These are phyloP conservation scores for Etheostoma nigrum DNA, from an alignment of 2,797 vertebrate species.

Conservation along the genomic window DNA sequence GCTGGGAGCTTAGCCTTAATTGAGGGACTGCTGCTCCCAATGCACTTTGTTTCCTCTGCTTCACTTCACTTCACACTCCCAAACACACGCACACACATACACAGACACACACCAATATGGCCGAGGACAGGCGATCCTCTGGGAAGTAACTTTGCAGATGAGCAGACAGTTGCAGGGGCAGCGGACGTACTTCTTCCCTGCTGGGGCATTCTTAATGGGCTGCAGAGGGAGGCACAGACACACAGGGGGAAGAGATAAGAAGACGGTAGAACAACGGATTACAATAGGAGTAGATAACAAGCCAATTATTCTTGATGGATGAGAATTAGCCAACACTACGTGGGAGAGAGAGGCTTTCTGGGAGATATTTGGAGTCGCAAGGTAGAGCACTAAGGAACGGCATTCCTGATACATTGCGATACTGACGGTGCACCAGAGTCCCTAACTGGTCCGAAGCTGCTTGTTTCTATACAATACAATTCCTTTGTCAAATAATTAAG, in stretches of 20 bases:
- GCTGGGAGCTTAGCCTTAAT: slow-evolving; percentile 67
- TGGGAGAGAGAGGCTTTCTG: slow-evolving; percentile 19
- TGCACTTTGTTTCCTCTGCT: slow-evolving; percentile 59
- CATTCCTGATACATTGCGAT: neutral
- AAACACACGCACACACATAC: slow-evolving; percentile 12
- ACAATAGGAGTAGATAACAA: slow-evolving; percentile 54
- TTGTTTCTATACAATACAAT: neutral
- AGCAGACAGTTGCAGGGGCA: slow-evolving; percentile 97
- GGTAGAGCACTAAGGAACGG: neutral
- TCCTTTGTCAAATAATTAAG: no score
- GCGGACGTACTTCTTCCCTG: slow-evolving; percentile 95
- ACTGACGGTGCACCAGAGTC: neutral
- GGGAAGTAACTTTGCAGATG: slow-evolving; percentile 96
- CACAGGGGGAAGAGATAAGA: slow-evolving; percentile 41
- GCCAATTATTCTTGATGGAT: slow-evolving; percentile 65
- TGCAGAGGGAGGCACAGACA: slow-evolving; percentile 76
- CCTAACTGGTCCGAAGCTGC: neutral
- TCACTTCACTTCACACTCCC: slow-evolving; percentile 27
- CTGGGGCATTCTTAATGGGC: slow-evolving; percentile 96
- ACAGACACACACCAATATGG: slow-evolving; percentile 88
- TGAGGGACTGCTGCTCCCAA: slow-evolving; percentile 60
- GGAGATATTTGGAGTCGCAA: slow-evolving; percentile 10
- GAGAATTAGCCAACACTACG: slow-evolving; percentile 35
- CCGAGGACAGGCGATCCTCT: slow-evolving; percentile 94
- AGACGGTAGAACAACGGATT: slow-evolving; percentile 36